phyloP scores from a whole-genome alignment of 92 coral and sea anemone genomes.

The Phenganax marumi region DNA sequence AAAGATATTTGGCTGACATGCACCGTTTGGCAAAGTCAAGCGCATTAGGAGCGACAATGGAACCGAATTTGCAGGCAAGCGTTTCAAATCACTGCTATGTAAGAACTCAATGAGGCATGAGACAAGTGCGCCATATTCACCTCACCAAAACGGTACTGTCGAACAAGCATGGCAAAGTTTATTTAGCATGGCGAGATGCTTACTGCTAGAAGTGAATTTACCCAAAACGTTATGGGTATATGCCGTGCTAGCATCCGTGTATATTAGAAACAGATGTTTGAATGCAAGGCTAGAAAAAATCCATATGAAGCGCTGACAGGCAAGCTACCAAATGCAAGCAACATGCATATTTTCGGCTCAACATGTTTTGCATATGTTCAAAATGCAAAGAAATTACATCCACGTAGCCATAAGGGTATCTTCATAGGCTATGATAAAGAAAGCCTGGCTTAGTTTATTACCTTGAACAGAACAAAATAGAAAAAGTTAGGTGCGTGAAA shows the following conservation, averaged over 20 bases:
- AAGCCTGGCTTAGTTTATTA: constrained; percentile 50
- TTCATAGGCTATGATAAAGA: constrained; percentile 43
- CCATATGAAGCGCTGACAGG: constrained; percentile 46
- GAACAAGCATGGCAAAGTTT: constrained; percentile 41
- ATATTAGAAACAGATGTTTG: too few relatives aligned
- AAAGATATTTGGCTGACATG: too few relatives aligned
- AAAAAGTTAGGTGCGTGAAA: constrained; percentile 23
- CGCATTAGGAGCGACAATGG: too few relatives aligned
- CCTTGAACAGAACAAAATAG: neutral
- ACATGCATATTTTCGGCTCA: too few relatives aligned
- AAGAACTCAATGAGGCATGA: constrained; percentile 40
- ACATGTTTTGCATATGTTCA: too few relatives aligned
- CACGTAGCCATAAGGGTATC: constrained; percentile 40
- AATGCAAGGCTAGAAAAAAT: too few relatives aligned
- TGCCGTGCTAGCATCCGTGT: too few relatives aligned
- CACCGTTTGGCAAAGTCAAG: too few relatives aligned
- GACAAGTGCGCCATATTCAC: too few relatives aligned
- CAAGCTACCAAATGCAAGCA: constrained; percentile 19
- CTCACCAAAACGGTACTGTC: constrained; percentile 39
- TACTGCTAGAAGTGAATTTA: constrained; percentile 40
- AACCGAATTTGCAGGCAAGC: constrained; percentile 36
- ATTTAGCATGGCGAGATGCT: constrained; percentile 41
- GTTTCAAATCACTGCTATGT: constrained; percentile 27
- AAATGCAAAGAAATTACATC: constrained; percentile 34
- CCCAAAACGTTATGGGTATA: neutral